Percentiles rank a stretch among this genome's conserved stretches.
Conservation (phyloP, 2,888 invertebrate genomes). For the Piscicola geometra region DNA sequence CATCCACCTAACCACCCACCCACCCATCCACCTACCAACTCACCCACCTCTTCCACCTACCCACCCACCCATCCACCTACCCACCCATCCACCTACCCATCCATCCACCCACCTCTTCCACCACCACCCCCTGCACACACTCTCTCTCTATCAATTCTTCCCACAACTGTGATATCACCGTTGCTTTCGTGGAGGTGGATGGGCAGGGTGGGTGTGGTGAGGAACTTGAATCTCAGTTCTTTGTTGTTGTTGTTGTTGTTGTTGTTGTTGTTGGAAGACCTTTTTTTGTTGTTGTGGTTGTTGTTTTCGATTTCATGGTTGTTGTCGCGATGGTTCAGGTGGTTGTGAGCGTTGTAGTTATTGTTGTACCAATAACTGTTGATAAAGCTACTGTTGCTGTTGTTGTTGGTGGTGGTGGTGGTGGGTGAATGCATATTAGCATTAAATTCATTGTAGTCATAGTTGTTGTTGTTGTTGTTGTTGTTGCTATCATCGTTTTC, state of each 20-base stretch:
- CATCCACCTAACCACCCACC: too few relatives aligned
- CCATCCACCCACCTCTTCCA: not conserved
- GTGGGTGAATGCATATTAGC: too few relatives aligned
- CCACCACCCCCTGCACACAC: not conserved
- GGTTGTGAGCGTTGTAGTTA: not conserved
- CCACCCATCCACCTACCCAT: not conserved
- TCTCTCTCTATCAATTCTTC: not conserved
- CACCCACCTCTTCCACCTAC: too few relatives aligned
- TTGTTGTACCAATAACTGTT: too few relatives aligned
- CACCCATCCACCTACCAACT: too few relatives aligned
- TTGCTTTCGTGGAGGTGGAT: not conserved
- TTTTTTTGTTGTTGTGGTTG: not conserved
- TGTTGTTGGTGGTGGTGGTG: too few relatives aligned
- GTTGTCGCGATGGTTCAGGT: not conserved
- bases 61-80: too few relatives aligned
- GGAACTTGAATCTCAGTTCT: not conserved
- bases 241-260: too few relatives aligned
- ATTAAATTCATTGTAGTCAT: too few relatives aligned
- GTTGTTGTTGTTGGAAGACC: too few relatives aligned
- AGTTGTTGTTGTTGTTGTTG: not conserved
- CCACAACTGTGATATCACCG: not conserved
- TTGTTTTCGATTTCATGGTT: not conserved
- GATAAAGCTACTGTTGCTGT: too few relatives aligned
- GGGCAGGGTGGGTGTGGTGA: not conserved
- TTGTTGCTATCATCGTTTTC: not conserved